A percentile compares a stretch with the other conserved stretches of the same genome.
Evolutionary conservation across 2,888 invertebrate genomes (phyloP).

Genomic region (Hydroisotoma schaefferi): DNA sequence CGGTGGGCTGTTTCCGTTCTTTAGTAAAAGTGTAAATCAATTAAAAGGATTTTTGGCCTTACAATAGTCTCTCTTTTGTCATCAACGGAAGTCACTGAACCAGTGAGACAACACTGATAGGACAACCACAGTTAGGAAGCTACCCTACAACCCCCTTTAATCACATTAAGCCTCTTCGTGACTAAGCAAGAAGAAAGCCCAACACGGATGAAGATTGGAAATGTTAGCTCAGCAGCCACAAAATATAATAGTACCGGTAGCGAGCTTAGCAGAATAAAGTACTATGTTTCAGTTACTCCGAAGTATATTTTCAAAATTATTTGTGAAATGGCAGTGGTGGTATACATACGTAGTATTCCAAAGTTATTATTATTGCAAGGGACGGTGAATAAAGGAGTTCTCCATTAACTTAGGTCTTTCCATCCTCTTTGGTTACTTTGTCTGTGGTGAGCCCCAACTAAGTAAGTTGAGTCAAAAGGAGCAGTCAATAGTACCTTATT

Average conservation of each 20-base stretch:
- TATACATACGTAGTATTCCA: too few species aligned
- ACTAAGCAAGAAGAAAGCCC: constrained; percentile 1
- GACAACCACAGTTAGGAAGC: too few species aligned
- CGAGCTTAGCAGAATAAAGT: too few species aligned
- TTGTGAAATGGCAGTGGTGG: too few species aligned
- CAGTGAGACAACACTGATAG: constrained; percentile 19
- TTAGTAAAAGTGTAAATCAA: constrained; percentile 10
- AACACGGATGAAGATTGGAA: not conserved
- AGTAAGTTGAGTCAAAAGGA: not conserved
- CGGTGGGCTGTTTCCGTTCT: too few species aligned
- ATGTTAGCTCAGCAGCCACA: too few species aligned
- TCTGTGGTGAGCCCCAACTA: not conserved
- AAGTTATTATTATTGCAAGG: too few species aligned
- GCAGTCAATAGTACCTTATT: constrained; percentile 1
- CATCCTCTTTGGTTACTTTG: not conserved
- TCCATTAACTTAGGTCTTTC: constrained; percentile 8
- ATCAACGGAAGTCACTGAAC: constrained; percentile 13
- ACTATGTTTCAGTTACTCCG: too few species aligned
- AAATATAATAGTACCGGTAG: too few species aligned
- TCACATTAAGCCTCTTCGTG: constrained; percentile 14
- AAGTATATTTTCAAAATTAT: too few species aligned
- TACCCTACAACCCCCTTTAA: constrained; percentile 14
- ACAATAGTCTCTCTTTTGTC: constrained; percentile 14
- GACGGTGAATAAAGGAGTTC: not conserved
- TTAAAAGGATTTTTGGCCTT: constrained; percentile 13